Evolutionary conservation across 1,140 invertebrate genomes (phyloP).

Genomic region (Bombus waltoni): DNA sequence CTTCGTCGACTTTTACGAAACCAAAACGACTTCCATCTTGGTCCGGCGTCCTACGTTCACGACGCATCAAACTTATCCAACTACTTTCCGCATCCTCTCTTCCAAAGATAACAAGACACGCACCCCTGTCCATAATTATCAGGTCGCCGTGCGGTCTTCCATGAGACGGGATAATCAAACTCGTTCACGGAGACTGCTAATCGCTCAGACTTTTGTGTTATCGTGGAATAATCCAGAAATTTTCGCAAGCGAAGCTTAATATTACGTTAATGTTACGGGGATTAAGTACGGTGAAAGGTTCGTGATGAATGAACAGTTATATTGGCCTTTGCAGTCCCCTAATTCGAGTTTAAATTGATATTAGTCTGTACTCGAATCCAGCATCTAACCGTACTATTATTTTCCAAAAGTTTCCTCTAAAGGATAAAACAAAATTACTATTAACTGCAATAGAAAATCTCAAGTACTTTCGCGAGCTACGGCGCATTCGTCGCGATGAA

Average conservation of each 20-base stretch:
- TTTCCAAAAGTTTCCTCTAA: not conserved
- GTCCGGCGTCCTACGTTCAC: too few species aligned
- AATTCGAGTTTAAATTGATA: too few species aligned
- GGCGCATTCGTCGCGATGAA: too few species aligned
- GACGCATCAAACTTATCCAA: not conserved
- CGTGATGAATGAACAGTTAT: not conserved
- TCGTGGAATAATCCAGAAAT: not conserved
- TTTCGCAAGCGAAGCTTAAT: not conserved
- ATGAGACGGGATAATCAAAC: too few species aligned
- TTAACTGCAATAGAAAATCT: too few species aligned
- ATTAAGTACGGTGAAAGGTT: not conserved
- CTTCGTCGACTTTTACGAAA: constrained; percentile 12
- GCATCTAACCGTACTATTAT: not conserved
- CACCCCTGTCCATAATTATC: too few species aligned
- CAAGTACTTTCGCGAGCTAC: not conserved
- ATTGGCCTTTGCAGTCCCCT: not conserved
- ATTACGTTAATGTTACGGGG: too few species aligned
- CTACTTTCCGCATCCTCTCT: not conserved
- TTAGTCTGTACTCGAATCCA: not conserved
- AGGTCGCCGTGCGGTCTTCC: too few species aligned
- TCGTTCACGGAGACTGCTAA: not conserved
- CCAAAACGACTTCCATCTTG: not conserved
- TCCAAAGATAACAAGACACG: not conserved
- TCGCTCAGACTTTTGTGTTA: not conserved
- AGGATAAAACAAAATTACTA: not conserved